phyloP scores from a whole-genome alignment of 2,888 invertebrate species.

The Actias luna region DNA sequence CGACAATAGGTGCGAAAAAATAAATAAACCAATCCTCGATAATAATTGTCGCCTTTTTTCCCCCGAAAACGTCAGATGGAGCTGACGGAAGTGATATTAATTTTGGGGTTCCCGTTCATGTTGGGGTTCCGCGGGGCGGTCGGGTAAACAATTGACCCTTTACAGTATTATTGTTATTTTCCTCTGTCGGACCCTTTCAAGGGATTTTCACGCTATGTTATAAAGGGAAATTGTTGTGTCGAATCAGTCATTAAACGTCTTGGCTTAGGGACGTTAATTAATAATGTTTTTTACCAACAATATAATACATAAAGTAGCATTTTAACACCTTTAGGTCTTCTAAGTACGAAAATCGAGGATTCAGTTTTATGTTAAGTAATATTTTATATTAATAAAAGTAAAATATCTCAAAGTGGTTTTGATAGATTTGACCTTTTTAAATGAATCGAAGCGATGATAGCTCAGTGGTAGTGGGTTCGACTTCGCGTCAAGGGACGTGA shows the following conservation, averaged over 20 bases:
- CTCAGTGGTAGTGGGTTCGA: too few species aligned
- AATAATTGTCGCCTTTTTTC: conserved; percentile 6
- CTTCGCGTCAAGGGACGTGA: too few species aligned
- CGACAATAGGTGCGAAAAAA: not conserved
- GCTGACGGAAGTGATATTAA: conserved; percentile 70
- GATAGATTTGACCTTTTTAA: too few species aligned
- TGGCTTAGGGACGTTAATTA: not conserved
- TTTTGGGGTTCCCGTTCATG: conserved; percentile 37
- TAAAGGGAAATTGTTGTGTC: conserved; percentile 15
- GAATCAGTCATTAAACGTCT: conserved; percentile 2
- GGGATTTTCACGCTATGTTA: conserved; percentile 20
- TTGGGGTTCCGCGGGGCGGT: conserved; percentile 44
- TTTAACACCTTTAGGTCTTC: too few species aligned
- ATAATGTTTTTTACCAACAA: too few species aligned
- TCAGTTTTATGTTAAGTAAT: too few species aligned
- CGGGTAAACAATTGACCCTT: conserved; percentile 57
- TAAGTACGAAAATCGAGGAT: too few species aligned
- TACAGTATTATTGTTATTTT: conserved; percentile 48
- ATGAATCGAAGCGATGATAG: too few species aligned
- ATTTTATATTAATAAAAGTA: too few species aligned
- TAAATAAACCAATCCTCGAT: conserved; percentile 1
- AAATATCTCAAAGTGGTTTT: too few species aligned
- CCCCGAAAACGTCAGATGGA: conserved; percentile 52
- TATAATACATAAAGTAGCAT: too few species aligned
- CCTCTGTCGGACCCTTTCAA: conserved; percentile 25